These are phyloP conservation scores for Drosophila setifemur DNA, from an alignment of 1,140 invertebrate genomes.

Conservation along the genomic window DNA sequence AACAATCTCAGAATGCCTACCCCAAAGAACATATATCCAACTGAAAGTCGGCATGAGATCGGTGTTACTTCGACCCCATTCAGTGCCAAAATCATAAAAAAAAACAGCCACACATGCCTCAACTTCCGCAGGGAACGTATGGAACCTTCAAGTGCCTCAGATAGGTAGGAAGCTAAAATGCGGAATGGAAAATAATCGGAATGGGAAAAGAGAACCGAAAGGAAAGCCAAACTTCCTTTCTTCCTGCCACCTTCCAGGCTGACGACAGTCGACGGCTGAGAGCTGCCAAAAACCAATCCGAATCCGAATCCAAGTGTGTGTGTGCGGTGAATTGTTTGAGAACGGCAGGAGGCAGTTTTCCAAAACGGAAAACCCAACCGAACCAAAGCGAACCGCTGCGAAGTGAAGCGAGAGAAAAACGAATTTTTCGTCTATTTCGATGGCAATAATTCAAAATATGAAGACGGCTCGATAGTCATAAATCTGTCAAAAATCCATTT, in stretches of 20 bases:
- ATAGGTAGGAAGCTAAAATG: not conserved
- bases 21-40: not conserved
- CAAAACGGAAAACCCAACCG: conserved; percentile 33
- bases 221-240: conserved; percentile 18
- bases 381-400: conserved; percentile 22
- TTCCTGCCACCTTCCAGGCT: conserved; percentile 3
- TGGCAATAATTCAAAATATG: conserved; percentile 82
- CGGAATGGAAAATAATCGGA: conserved; percentile 11
- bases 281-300: conserved; percentile 42
- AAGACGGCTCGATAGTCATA: conserved; percentile 82
- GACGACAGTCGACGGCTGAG: conserved; percentile 23
- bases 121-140: conserved; percentile 11
- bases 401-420: conserved; percentile 46
- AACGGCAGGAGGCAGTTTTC: conserved; percentile 39
- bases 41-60: not conserved
- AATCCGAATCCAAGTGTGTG: not conserved
- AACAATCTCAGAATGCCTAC: not conserved
- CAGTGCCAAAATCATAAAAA: conserved; percentile 15
- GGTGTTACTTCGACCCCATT: not conserved
- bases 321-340: conserved; percentile 18
- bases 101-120: conserved; percentile 3
- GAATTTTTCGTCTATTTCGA: conserved; percentile 82
- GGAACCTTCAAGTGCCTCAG: conserved; percentile 17
- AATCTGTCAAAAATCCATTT: conserved; percentile 83
- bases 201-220: conserved; percentile 14